Evolutionary conservation across 2,888 invertebrate genomes (phyloP), one percentile per base, ranked within the genome.

Genomic region (Molorchus minor): DNA sequence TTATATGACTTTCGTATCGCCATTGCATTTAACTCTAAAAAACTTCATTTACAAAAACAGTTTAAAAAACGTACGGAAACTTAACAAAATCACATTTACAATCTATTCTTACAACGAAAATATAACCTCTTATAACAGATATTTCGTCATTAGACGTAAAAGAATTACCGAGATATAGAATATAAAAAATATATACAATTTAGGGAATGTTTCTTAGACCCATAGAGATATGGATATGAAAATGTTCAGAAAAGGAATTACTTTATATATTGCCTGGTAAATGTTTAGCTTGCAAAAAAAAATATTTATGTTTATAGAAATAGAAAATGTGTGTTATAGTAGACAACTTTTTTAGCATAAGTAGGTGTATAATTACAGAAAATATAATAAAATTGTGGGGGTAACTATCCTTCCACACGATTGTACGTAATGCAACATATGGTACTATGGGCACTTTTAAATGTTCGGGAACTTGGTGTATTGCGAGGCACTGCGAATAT

Each of bases 1-100:
- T 29, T 40, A 41, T 46, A 19, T 36, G 54, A 58, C 52, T 46
- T 56, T 52, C 16, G 15, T n/a, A 51, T 52, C 52, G 56, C 52
- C 61, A 63, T 66, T 58, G 60, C 64, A 67, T 56, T 12, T 47
- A 49, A 57, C 52, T 54, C 55, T 57, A 58, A 33, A 53, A 55
- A 56, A 41, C 45, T 29, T 49, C 52, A 52, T 30, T 44, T 25
- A 44, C 38, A 54, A 44, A 43, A 65, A 65, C 59, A 61, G 60
- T 56, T 58, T 60, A 66, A 57, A 67, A 63, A 46, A 65, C n/a
- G n/a, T n/a, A 61, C 58, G 64, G 64, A 69, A 68, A 68, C 69
- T 70, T 68, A 70, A 70, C 69, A 65, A 70, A 67, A 70, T 68
- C 69, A 69, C 69, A 69, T 63, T 63, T 62, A 60, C 55, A 63